Evolutionary conservation across 2,888 invertebrate species (phyloP).

Genomic region (Diarsia rubi): DNA sequence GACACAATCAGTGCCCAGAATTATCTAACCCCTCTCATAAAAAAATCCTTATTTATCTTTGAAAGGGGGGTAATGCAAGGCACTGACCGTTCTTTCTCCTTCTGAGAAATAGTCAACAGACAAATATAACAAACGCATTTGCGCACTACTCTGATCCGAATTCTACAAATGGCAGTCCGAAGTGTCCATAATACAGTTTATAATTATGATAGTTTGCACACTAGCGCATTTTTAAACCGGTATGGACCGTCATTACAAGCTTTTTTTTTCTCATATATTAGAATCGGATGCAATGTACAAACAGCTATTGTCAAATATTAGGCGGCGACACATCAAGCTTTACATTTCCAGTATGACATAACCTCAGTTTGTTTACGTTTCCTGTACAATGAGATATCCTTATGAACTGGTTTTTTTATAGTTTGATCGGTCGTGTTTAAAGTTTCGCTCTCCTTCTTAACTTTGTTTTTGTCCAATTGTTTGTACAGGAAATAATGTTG

Average conservation of each 20-base stretch:
- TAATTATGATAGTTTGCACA: background rate
- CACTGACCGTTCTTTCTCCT: background rate
- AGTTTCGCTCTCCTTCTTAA: background rate
- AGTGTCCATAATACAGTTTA: background rate
- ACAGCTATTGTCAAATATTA: background rate
- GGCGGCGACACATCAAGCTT: no score
- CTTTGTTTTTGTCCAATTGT: background rate
- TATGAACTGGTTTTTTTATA: no score
- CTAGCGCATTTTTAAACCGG: background rate
- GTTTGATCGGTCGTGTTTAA: background rate
- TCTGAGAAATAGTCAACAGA: background rate
- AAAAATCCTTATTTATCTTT: no score
- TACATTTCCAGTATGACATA: no score
- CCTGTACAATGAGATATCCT: no score
- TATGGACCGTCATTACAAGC: background rate
- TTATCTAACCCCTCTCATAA: no score
- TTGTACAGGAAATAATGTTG: background rate
- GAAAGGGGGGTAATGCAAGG: no score
- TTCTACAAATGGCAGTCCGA: background rate
- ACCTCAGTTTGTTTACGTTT: no score
- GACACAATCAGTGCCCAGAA: no score
- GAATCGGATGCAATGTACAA: background rate
- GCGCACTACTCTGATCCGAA: background rate
- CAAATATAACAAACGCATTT: background rate
- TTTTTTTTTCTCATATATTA: background rate